phyloP scores from a whole-genome alignment of 2,113 vertebrate species.

The Ptyas mucosa region DNA sequence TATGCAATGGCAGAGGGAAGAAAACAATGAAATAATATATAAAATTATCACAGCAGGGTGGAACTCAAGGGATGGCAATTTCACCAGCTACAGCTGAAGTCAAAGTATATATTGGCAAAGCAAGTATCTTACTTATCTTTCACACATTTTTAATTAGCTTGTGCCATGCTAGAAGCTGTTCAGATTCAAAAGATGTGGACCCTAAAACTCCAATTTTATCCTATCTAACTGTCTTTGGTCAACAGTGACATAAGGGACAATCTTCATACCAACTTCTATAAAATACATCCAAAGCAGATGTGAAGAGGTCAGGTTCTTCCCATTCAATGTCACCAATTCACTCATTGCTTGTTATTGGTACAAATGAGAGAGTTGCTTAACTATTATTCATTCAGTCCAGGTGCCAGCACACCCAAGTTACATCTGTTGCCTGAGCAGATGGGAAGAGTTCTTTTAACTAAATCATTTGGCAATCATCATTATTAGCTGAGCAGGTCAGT shows the following conservation, averaged over 20 bases:
- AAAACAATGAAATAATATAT: neutral
- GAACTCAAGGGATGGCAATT: neutral
- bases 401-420: conserved; percentile 47
- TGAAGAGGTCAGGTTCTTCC: neutral
- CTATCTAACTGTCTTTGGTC: neutral
- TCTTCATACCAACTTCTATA: neutral
- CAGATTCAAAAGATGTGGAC: neutral
- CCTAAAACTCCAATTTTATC: neutral
- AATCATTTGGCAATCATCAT: conserved; percentile 44
- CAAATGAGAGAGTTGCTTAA: conserved; percentile 29
- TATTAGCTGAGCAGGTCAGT: conserved; percentile 46
- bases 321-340: conserved; percentile 14
- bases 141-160: neutral
- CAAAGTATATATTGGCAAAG: neutral
- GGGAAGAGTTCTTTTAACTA: conserved; percentile 42
- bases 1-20: neutral
- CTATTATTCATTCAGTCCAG: conserved; percentile 47
- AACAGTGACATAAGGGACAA: neutral
- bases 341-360: conserved; percentile 13
- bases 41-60: neutral
- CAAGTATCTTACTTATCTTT: neutral
- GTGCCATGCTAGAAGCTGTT: neutral
- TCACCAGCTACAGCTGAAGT: neutral
- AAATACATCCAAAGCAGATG: neutral
- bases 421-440: conserved; percentile 55